Conservation (phyloP, 2,113 vertebrate species). For the Ciconia boyciana region DNA sequence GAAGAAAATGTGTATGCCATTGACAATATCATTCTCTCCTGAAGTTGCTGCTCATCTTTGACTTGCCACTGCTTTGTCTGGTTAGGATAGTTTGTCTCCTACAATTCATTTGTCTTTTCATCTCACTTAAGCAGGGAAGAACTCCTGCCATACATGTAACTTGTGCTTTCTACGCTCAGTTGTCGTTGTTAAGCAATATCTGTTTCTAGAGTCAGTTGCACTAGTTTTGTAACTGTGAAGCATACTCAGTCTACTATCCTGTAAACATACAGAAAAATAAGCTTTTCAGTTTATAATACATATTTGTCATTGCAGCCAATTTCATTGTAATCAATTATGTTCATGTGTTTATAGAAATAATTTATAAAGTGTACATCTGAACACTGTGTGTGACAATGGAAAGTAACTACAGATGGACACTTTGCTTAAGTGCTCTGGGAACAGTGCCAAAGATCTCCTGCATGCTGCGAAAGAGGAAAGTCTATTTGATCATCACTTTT, state of each 20-base stretch:
- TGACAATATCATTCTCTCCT: neutral
- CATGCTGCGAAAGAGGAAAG: neutral
- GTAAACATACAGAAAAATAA: neutral
- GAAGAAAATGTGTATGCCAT: neutral
- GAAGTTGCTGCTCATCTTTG: neutral
- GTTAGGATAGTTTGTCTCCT: neutral
- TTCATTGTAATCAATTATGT: neutral
- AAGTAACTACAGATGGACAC: neutral
- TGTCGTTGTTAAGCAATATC: neutral
- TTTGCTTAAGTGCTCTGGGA: constrained; percentile 20
- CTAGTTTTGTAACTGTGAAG: neutral
- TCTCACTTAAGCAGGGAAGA: neutral
- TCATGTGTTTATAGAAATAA: neutral
- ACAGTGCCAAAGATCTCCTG: neutral
- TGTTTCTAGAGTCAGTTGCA: neutral
- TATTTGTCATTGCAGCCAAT: neutral
- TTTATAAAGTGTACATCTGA: neutral
- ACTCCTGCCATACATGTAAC: neutral
- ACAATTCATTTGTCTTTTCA: neutral
- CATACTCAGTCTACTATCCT: neutral
- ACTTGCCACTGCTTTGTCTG: neutral
- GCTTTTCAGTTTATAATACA: neutral
- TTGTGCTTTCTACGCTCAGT: neutral
- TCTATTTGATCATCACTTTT: neutral
- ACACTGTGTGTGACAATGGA: neutral